These are phyloP conservation scores for Eustalomyia histrio DNA, from an alignment of 2,888 invertebrate species.

Conservation along the genomic window DNA sequence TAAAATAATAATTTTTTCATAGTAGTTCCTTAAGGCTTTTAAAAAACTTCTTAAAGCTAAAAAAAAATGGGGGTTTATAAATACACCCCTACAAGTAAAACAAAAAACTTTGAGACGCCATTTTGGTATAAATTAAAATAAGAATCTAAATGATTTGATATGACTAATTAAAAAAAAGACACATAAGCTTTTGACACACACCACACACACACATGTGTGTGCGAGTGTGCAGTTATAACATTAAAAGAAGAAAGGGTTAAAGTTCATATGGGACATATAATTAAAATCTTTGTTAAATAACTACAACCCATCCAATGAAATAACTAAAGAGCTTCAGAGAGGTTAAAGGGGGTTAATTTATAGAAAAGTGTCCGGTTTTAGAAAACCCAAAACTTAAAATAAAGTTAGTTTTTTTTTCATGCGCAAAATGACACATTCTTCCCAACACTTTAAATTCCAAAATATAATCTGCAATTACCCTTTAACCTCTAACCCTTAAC, in stretches of 20 bases:
- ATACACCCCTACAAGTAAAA: slow-evolving; percentile 24
- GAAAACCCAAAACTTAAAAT: slow-evolving; percentile 36
- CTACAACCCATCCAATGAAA: slow-evolving; percentile 55
- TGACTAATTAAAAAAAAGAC: slow-evolving; percentile 61
- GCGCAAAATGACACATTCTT: slow-evolving; percentile 45
- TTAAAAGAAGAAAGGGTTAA: slow-evolving; percentile 34
- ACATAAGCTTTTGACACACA: slow-evolving; percentile 53
- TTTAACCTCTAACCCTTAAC: slow-evolving; percentile 62
- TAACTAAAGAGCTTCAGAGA: slow-evolving; percentile 24
- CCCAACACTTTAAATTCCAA: not conserved
- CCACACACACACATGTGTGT: slow-evolving; percentile 6
- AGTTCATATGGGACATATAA: slow-evolving; percentile 53
- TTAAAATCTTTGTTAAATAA: slow-evolving; percentile 35
- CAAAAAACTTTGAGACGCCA: slow-evolving; percentile 61
- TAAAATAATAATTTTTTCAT: slow-evolving; percentile 63
- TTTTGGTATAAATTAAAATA: slow-evolving; percentile 63
- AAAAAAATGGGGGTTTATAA: slow-evolving; percentile 19
- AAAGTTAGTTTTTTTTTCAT: slow-evolving; percentile 35
- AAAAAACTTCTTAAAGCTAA: slow-evolving; percentile 34
- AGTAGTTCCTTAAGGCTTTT: slow-evolving; percentile 66
- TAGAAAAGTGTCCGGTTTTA: slow-evolving; percentile 58
- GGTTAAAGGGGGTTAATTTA: slow-evolving; percentile 48
- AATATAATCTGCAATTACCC: slow-evolving; percentile 58
- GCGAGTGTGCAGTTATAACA: slow-evolving; percentile 4
- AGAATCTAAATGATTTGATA: slow-evolving; percentile 64